Evolutionary conservation across 2,888 invertebrate species (phyloP), one percentile per base, ranked within the genome.

Genomic region (Apotomis capreana): DNA sequence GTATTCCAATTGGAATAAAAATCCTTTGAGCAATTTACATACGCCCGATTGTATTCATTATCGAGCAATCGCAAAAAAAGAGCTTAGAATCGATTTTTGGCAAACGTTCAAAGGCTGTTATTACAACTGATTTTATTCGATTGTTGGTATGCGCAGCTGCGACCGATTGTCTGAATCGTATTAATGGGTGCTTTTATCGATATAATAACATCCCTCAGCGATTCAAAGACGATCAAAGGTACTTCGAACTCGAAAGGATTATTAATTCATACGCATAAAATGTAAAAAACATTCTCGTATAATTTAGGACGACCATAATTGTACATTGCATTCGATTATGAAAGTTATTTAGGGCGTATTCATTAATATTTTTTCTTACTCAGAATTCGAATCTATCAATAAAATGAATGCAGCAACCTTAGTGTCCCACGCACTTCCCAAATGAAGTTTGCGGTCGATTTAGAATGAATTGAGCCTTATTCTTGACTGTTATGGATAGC

Each of bases 341-440:
- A 63, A 70, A 76, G 74, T 72, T 75, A 79, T 82, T 79, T 83
- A 78, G 81, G 78, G 77, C 82, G 67, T 74, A 81, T 87, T 82
- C 78, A 79, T 81, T 69, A 73, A 75, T 82, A 83, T 84, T 76
- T 84, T 85, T 85, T 87, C 84, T 77, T 79, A 81, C 80, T 83
- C 77, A 75, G 77, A 82, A 84, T 86, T 83, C 80, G 81, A 83
- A 85, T 88, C 83, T 82, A 81, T 86, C 36, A 84, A 86, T 85
- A 84, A 86, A 87, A 85, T 79, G 81, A 84, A 86, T 84, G 85
- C 84, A 85, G 84, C 87, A 89, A 87, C 89, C 89, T 89, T 82
- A 79, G 77, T 86, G 87, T 90, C 90, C 88, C 89, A 90, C 90
- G 89, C 86, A 60, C 12, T 74, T 62, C 9, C 63, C 72, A 64